A percentile compares a stretch with the other conserved stretches of the same genome.
Evolutionary conservation across 2,113 vertebrate genomes (phyloP).

Genomic region (Telmatochromis brachygnathus): DNA sequence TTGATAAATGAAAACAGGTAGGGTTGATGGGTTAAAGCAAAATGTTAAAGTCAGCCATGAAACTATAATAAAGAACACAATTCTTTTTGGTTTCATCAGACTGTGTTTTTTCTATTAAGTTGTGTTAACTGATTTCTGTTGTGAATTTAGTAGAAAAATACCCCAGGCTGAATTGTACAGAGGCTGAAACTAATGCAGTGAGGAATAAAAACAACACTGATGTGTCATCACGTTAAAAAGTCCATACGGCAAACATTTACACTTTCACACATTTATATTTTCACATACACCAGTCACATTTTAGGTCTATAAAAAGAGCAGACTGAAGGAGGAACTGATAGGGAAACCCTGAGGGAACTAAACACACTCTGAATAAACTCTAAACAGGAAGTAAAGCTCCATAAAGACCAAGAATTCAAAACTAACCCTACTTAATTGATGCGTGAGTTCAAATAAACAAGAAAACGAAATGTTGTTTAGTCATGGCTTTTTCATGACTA

Average conservation of each 20-base stretch:
- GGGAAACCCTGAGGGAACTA: background rate
- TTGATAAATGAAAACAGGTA: background rate
- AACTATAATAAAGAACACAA: background rate
- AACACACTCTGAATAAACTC: background rate
- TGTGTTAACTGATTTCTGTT: background rate
- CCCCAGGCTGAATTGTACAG: background rate
- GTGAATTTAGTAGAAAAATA: background rate
- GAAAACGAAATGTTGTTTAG: background rate
- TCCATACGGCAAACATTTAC: background rate
- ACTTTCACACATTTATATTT: background rate
- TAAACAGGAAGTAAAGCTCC: background rate
- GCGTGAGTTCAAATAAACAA: background rate
- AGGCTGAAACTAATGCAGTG: background rate
- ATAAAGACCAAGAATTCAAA: background rate
- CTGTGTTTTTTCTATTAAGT: background rate
- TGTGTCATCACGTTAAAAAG: background rate
- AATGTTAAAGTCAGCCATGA: background rate
- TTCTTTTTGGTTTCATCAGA: background rate
- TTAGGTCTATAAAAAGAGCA: background rate
- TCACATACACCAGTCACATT: background rate
- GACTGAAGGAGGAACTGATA: background rate
- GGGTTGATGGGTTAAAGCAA: background rate
- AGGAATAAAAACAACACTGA: background rate
- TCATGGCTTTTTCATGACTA: background rate
- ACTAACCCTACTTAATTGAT: background rate